phyloP scores from a whole-genome alignment of 2,113 vertebrate species.

The Hemibagrus wyckioides region DNA sequence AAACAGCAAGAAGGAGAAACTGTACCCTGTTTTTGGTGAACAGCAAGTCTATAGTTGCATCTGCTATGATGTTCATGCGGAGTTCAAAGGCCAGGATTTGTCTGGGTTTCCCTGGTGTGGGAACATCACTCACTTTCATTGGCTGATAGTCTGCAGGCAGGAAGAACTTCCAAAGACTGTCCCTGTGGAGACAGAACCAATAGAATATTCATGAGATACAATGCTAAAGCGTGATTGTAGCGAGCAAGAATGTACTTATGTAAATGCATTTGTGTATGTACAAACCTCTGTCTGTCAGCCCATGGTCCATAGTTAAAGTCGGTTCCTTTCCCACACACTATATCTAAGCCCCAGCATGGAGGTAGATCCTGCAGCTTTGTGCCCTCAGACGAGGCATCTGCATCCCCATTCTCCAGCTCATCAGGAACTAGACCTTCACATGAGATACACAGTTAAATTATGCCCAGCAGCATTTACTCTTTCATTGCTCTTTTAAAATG shows the following conservation, averaged over 20 bases:
- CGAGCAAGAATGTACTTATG: slow-evolving; percentile 2
- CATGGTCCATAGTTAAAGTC: slow-evolving; percentile 98
- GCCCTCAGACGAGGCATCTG: slow-evolving; percentile 82
- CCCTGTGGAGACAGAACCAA: slow-evolving; percentile 70
- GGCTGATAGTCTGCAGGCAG: slow-evolving; percentile 94
- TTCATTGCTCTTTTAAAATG: background rate
- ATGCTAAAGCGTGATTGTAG: background rate
- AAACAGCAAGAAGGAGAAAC: background rate
- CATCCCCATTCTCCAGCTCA: slow-evolving; percentile 83
- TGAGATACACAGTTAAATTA: background rate
- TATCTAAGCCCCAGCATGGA: slow-evolving; percentile 96
- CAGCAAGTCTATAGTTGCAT: slow-evolving; percentile 96
- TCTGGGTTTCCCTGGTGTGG: slow-evolving; percentile 85
- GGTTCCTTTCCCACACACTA: slow-evolving; percentile 98
- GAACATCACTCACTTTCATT: slow-evolving; percentile 88
- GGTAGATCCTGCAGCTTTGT: slow-evolving; percentile 94
- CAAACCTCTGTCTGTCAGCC: slow-evolving; percentile 94
- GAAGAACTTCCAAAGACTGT: slow-evolving; percentile 98
- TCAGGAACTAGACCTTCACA: slow-evolving; percentile 87
- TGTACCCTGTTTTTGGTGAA: slow-evolving; percentile 98
- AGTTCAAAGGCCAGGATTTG: slow-evolving; percentile 98
- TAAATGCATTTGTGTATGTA: background rate
- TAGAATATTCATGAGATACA: background rate
- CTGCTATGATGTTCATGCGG: slow-evolving; percentile 98
- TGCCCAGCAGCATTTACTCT: background rate